Percentiles rank a stretch among this genome's conserved stretches.
These are phyloP conservation scores for Oligia latruncula DNA, from an alignment of 2,888 invertebrate genomes.

Conservation along the genomic window DNA sequence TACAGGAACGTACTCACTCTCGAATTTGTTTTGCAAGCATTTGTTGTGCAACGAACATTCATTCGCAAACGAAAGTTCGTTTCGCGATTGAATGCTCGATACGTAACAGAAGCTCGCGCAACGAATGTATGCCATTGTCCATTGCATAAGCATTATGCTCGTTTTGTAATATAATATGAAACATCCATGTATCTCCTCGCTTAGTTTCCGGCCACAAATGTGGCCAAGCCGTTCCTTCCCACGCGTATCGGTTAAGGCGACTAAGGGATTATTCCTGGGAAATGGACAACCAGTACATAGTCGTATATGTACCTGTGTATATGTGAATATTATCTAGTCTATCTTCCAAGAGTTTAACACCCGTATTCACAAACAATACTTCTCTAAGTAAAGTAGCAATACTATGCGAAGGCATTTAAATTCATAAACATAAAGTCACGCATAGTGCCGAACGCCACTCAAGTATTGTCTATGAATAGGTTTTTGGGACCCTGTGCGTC, in stretches of 20 bases:
- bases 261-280: constrained; percentile 42
- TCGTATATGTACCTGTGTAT: neutral
- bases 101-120: neutral
- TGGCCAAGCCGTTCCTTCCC: constrained; percentile 29
- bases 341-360: neutral
- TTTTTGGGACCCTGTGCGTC: no score
- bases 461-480: no score
- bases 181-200: constrained; percentile 14
- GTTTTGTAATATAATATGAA: constrained; percentile 10
- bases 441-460: no score
- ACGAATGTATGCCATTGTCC: neutral
- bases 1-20: neutral
- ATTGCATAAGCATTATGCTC: neutral
- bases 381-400: no score
- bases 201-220: constrained; percentile 30
- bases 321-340: constrained; percentile 12
- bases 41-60: neutral
- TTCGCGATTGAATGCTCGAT: neutral
- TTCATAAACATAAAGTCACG: no score
- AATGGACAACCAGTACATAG: constrained; percentile 4
- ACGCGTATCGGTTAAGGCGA: constrained; percentile 48
- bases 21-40: neutral
- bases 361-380: no score
- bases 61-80: neutral
- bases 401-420: no score